These are phyloP conservation scores for Perdita meconis DNA, from an alignment of 2,888 invertebrate species.

Conservation along the genomic window DNA sequence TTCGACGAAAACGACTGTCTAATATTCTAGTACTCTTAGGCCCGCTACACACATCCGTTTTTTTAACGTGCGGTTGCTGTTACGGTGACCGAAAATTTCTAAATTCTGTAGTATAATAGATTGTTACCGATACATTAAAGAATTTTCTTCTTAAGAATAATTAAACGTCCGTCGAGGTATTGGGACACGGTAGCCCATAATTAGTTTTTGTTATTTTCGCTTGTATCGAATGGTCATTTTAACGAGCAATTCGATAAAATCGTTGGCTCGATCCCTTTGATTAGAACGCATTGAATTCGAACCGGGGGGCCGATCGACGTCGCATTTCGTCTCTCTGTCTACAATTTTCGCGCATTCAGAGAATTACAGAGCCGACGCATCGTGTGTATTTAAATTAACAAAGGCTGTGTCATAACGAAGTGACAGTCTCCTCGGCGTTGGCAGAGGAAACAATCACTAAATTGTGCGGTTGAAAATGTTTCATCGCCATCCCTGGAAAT, in stretches of 20 bases:
- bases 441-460: conserved; percentile 32
- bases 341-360: conserved; percentile 40
- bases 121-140: no score
- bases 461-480: conserved; percentile 45
- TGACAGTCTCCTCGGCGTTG: conserved; percentile 15
- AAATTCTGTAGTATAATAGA: no score
- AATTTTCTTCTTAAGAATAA: no score
- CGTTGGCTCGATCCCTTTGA: conserved; percentile 43
- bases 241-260: conserved; percentile 47
- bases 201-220: conserved; percentile 33
- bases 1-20: no score
- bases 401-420: conserved; percentile 48
- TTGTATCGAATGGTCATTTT: conserved; percentile 26
- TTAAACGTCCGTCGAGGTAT: no score
- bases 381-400: conserved; percentile 54
- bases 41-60: no score
- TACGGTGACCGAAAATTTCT: no score
- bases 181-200: no score
- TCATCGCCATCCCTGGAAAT: conserved; percentile 18
- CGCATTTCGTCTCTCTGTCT: conserved; percentile 23
- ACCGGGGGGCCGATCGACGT: not conserved
- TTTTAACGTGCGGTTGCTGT: no score
- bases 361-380: conserved; percentile 39
- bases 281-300: conserved; percentile 43
- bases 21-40: no score